Evolutionary conservation across 2,113 vertebrate genomes (phyloP).

Genomic region (Bujurquina vittata): DNA sequence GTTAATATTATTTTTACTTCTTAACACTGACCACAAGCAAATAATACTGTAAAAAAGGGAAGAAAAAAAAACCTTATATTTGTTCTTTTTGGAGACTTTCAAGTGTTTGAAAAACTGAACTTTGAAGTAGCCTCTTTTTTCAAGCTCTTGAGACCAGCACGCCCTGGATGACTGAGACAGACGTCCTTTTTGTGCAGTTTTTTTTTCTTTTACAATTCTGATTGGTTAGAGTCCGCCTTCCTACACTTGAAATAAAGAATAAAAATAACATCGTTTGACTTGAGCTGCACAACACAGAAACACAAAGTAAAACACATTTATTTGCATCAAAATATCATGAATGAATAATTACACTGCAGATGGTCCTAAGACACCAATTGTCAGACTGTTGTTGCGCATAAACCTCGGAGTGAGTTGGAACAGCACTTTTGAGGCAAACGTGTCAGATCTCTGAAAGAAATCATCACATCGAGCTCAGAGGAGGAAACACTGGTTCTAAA

Average conservation of each 20-base stretch:
- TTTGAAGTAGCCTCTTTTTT: too few species aligned
- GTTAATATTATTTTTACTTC: not conserved
- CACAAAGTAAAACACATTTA: not conserved
- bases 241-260: not conserved
- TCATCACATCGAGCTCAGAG: not conserved
- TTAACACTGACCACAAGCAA: not conserved
- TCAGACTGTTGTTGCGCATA: not conserved
- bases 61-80: too few species aligned
- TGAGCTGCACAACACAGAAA: too few species aligned
- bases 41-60: too few species aligned
- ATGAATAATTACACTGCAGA: not conserved
- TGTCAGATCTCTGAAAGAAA: not conserved
- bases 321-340: not conserved
- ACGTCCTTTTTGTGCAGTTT: too few species aligned
- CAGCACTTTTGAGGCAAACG: not conserved
- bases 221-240: not conserved
- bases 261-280: too few species aligned
- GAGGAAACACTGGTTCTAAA: not conserved
- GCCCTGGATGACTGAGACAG: too few species aligned
- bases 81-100: too few species aligned
- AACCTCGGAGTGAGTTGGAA: not conserved
- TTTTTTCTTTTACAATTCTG: not conserved
- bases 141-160: too few species aligned
- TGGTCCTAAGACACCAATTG: not conserved
- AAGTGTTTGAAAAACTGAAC: too few species aligned